phyloP scores from a whole-genome alignment of 2,888 invertebrate genomes.

The Copidosoma aretas region DNA sequence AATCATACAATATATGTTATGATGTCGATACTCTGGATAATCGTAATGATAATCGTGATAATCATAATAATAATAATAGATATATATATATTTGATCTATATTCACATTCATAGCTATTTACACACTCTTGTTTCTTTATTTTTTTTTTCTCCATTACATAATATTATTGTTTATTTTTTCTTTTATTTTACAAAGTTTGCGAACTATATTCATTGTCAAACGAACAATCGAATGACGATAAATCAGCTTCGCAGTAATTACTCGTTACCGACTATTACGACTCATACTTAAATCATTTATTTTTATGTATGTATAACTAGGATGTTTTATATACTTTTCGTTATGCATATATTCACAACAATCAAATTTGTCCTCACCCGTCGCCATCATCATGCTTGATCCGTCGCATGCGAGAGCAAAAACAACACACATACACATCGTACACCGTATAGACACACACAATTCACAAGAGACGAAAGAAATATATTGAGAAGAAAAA shows the following conservation, averaged over 20 bases:
- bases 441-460: not conserved
- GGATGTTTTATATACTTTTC: slow-evolving; percentile 50
- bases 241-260: slow-evolving; percentile 49
- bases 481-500: slow-evolving; percentile 55
- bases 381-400: slow-evolving; percentile 8
- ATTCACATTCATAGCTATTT: slow-evolving; percentile 62
- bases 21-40: slow-evolving; percentile 41
- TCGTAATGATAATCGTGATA: too few relatives aligned
- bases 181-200: slow-evolving; percentile 57
- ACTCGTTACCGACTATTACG: slow-evolving; percentile 43
- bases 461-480: not conserved
- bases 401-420: not conserved
- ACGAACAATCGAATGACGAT: slow-evolving; percentile 56
- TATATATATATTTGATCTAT: slow-evolving; percentile 57
- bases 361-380: slow-evolving; percentile 48
- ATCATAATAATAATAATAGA: slow-evolving; percentile 50
- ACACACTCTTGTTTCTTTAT: slow-evolving; percentile 45
- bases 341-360: slow-evolving; percentile 57
- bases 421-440: too few relatives aligned
- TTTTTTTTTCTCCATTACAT: slow-evolving; percentile 25
- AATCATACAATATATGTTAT: slow-evolving; percentile 51
- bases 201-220: slow-evolving; percentile 46
- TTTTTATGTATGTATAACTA: not conserved
- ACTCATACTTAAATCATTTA: too few relatives aligned
- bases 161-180: slow-evolving; percentile 24